Conservation (phyloP, 2,888 invertebrate genomes). For the Desoria tigrina region DNA sequence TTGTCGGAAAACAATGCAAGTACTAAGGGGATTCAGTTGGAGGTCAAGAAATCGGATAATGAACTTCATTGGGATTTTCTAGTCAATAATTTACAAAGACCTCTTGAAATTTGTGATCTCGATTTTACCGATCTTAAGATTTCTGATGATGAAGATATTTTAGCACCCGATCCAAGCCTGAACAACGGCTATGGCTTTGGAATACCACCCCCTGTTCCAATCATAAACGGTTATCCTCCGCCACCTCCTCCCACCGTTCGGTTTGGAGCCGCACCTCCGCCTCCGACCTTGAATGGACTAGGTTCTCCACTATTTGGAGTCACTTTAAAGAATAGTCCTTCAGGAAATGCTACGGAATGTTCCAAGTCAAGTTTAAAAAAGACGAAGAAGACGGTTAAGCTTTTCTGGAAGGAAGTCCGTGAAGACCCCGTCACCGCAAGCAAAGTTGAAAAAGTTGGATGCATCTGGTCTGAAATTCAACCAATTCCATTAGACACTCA, state of each 20-base stretch:
- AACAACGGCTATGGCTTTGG: conserved; percentile 52
- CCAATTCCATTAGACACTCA: conserved; percentile 84
- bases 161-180: conserved; percentile 61
- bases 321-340: conserved; percentile 56
- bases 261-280: conserved; percentile 57
- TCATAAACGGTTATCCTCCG: conserved; percentile 55
- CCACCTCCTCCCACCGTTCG: conserved; percentile 55
- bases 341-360: conserved; percentile 55
- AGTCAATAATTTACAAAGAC: conserved; percentile 61
- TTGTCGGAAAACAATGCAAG: conserved; percentile 27
- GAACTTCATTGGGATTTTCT: conserved; percentile 95
- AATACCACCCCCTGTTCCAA: conserved; percentile 58
- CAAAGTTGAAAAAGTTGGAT: conserved; percentile 58
- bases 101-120: conserved; percentile 75
- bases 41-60: conserved; percentile 73
- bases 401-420: conserved; percentile 96
- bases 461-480: conserved; percentile 87
- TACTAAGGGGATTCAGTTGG: conserved; percentile 37
- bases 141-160: conserved; percentile 81
- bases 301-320: conserved; percentile 57
- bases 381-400: conserved; percentile 93
- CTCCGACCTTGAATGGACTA: conserved; percentile 47
- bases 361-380: conserved; percentile 66
- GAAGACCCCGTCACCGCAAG: conserved; percentile 70
- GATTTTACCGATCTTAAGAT: conserved; percentile 92